Base-by-base conservation (phyloP, 2,888 invertebrate genomes). In the Dicranocentrus wangi region DNA sequence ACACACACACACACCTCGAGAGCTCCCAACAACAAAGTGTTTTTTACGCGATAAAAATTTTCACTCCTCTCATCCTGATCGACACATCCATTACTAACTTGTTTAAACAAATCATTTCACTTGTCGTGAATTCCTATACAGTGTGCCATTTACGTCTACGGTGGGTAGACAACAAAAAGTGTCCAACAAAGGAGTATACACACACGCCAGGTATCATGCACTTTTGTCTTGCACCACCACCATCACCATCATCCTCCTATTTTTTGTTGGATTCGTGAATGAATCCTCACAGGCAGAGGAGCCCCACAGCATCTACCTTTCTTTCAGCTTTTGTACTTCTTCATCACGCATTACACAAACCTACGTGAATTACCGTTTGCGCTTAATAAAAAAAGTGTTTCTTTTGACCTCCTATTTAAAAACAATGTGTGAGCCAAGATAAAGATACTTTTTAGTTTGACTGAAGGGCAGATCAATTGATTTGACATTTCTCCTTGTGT, bases 381-480 rank as follows among this genome's bases (percentile, higher is more conserved):
- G 32, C 3, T 32, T 32, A 32, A 32, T 10, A 32, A 32, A 32
- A 32, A 32, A n/a, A 32, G 10, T 32, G 32, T 32, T 47, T 47
- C 2, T 10, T n/a, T 10, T 7, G 47, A 47, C 47, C 47, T 2
- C 15, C 47, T 39, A 47, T 47, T n/a, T 10, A n/a, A 47, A 47
- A 47, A 47, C 47, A 47, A 47, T 47, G n/a, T n/a, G n/a, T n/a
- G n/a, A n/a, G n/a, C n/a, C n/a, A n/a, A n/a, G n/a, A 47, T 47
- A 47, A 47, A 47, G 47, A 47, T 47, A 10, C n/a, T 27, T 39
- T 25, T 7, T 76, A 7, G 28, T 27, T 76, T 76, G 58, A 43
- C 58, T 76, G 68, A 77, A 55, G 55, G 65, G 63, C 42, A 71
- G 61, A 78, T 78, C 63, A 70, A 71, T 78, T 65, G 63, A 53